These are phyloP conservation scores for Temnothorax ravouxi DNA, from an alignment of 2,888 invertebrate species.

Conservation along the genomic window DNA sequence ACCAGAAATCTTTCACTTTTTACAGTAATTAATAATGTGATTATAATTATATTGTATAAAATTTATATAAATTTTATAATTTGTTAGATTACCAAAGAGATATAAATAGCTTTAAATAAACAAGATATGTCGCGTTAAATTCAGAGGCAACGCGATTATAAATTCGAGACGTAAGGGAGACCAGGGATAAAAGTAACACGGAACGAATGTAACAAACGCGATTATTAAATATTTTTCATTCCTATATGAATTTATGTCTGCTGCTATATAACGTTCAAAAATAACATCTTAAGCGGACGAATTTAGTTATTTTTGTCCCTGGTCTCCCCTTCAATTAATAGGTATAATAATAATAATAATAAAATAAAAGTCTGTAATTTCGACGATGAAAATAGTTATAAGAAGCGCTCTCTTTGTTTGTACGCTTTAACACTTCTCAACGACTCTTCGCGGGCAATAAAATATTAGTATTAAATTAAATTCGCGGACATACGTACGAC, in stretches of 20 bases:
- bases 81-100: no score
- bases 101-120: background rate
- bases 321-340: background rate
- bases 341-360: background rate
- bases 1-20: background rate
- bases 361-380: conserved; percentile 8
- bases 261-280: no score
- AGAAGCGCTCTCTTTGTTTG: conserved; percentile 10
- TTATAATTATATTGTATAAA: no score
- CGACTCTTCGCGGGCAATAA: conserved; percentile 24
- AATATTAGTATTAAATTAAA: conserved; percentile 37
- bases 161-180: no score
- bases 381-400: conserved; percentile 1
- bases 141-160: background rate
- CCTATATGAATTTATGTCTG: no score
- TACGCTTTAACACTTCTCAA: conserved; percentile 30
- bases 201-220: no score
- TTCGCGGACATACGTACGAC: conserved; percentile 12
- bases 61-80: no score
- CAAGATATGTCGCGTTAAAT: background rate
- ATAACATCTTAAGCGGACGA: no score
- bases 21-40: background rate
- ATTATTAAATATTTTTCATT: no score
- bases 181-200: no score
- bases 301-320: no score